phyloP scores from a whole-genome alignment of 2,888 invertebrate species.

The Ephialtes manifestator region DNA sequence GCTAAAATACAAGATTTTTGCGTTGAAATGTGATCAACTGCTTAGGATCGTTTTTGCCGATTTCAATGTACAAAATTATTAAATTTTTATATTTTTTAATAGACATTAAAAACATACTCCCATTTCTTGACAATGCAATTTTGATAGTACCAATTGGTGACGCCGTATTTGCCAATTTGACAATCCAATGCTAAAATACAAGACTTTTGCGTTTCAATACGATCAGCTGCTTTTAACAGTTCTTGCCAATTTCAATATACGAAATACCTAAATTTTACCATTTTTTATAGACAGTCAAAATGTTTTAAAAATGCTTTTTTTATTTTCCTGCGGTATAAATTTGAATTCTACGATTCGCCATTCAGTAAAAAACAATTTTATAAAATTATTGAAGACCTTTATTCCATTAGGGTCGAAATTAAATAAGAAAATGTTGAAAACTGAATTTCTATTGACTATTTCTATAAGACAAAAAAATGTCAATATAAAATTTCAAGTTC shows the following conservation, averaged over 20 bases:
- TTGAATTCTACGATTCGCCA: neutral
- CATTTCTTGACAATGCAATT: too few relatives aligned
- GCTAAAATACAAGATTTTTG: neutral
- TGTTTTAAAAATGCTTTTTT: too few relatives aligned
- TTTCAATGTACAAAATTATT: neutral
- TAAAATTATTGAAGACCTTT: neutral
- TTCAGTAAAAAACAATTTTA: neutral
- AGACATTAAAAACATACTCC: too few relatives aligned
- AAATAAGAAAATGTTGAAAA: neutral
- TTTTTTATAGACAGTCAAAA: too few relatives aligned
- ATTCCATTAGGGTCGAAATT: too few relatives aligned
- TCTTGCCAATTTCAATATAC: neutral
- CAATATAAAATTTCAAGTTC: too few relatives aligned
- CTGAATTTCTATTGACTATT: neutral
- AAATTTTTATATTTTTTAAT: too few relatives aligned
- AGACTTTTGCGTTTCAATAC: neutral
- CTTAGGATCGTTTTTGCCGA: neutral
- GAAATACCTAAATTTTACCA: too few relatives aligned
- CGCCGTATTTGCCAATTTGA: conserved; percentile 45
- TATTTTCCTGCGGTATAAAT: too few relatives aligned
- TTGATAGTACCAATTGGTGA: too few relatives aligned
- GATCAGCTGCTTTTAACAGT: neutral
- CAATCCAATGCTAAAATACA: neutral
- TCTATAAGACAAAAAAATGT: too few relatives aligned
- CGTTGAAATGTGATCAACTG: neutral